These are phyloP conservation scores for Brachionus asplanchnoidis DNA, from an alignment of 1,140 invertebrate genomes.

Conservation along the genomic window DNA sequence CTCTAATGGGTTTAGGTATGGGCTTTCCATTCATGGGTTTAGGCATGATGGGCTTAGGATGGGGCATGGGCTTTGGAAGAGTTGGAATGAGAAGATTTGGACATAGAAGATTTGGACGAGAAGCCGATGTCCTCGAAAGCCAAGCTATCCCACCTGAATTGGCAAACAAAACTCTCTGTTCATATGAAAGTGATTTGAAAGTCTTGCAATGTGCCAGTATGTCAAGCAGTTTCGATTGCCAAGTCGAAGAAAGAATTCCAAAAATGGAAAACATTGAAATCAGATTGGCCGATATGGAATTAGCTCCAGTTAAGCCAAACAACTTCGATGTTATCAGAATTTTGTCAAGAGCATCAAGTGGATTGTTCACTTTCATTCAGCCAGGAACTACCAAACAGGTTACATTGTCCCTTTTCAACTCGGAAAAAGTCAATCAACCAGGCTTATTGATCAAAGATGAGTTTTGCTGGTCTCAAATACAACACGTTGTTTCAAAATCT, in stretches of 20 bases:
- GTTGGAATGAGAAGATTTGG: slow-evolving; percentile 9
- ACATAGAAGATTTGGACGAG: neutral
- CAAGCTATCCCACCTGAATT: neutral
- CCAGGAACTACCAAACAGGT: neutral
- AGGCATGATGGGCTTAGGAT: neutral
- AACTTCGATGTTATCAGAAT: neutral
- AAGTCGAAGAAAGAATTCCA: slow-evolving; percentile 5
- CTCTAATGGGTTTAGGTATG: neutral
- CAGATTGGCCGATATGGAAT: slow-evolving; percentile 5
- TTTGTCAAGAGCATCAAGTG: slow-evolving; percentile 34
- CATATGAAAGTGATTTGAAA: neutral
- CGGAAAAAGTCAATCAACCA: slow-evolving; percentile 10
- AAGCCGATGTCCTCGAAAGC: neutral
- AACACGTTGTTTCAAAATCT: neutral
- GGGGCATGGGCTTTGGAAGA: neutral
- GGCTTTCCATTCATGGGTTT: neutral
- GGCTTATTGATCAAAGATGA: slow-evolving; percentile 22
- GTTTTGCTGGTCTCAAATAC: neutral
- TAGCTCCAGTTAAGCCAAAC: neutral
- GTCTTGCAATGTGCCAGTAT: neutral
- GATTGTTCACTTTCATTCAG: slow-evolving; percentile 3
- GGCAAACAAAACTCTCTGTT: neutral
- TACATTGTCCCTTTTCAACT: neutral
- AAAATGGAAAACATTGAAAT: neutral
- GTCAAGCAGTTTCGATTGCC: neutral